Evolutionary conservation across 2,797 vertebrate genomes (phyloP).

Genomic region (Brachymystax lenok): DNA sequence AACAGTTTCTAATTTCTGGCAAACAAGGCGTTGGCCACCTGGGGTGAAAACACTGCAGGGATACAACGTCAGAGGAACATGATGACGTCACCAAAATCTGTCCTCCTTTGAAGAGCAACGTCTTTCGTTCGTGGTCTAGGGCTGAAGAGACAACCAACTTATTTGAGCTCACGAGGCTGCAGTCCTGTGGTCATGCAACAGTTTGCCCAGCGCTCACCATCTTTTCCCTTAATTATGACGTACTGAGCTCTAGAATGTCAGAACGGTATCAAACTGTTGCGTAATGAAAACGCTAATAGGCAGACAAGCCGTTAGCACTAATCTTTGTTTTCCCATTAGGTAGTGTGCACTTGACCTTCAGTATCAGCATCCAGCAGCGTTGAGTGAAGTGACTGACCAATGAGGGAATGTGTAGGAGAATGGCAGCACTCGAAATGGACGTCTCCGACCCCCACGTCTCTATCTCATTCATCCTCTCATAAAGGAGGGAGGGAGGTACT

Average conservation of each 20-base stretch:
- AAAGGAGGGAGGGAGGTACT: neutral
- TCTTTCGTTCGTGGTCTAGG: neutral
- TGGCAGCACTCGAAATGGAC: neutral
- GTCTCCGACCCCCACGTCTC: neutral
- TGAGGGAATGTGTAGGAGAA: neutral
- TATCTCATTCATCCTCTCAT: conserved; percentile 1
- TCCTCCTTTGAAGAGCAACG: neutral
- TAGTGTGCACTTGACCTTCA: conserved; percentile 35
- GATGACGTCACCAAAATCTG: conserved; percentile 25
- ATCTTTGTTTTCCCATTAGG: conserved; percentile 20
- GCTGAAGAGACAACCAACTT: neutral
- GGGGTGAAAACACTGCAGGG: conserved; percentile 38
- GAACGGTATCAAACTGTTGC: conserved; percentile 8
- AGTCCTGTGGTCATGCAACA: neutral
- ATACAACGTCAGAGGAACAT: conserved; percentile 23
- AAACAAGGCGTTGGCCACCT: conserved; percentile 54
- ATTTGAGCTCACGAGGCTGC: neutral
- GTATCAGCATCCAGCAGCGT: neutral
- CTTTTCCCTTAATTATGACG: conserved; percentile 13
- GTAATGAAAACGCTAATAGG: conserved; percentile 30
- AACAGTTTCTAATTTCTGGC: conserved; percentile 56
- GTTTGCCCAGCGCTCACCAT: neutral
- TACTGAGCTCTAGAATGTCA: neutral
- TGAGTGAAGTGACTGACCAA: neutral
- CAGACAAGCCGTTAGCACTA: conserved; percentile 14